A percentile compares a stretch with the other conserved stretches of the same genome.
Evolutionary conservation across 2,797 vertebrate species (phyloP).

Genomic region (Sebastes vulpes): DNA sequence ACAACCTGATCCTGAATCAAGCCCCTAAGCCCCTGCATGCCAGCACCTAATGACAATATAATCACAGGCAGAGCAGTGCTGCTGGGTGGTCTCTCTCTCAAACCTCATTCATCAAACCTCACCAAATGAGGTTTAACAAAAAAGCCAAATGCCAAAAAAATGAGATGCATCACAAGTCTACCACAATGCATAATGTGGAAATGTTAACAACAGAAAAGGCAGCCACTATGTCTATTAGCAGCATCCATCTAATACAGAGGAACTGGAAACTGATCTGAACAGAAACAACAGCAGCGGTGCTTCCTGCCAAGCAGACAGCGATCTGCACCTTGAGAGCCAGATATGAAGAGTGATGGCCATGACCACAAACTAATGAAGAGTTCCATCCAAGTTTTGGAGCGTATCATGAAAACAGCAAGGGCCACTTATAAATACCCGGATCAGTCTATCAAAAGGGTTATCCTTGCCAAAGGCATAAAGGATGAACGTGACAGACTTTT

Average conservation of each 20-base stretch:
- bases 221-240: conserved; percentile 5
- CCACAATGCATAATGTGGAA: background rate
- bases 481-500: conserved; percentile 75
- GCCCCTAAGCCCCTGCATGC: conserved; percentile 31
- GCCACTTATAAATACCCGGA: conserved; percentile 50
- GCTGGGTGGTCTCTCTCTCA: conserved; percentile 67
- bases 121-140: conserved; percentile 17
- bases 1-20: conserved; percentile 42
- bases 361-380: conserved; percentile 57
- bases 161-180: conserved; percentile 7
- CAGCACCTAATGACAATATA: conserved; percentile 59
- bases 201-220: conserved; percentile 10
- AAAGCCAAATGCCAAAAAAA: conserved; percentile 7
- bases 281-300: conserved; percentile 30
- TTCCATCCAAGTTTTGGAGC: conserved; percentile 56
- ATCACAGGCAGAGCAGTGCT: conserved; percentile 45
- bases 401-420: conserved; percentile 58
- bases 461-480: conserved; percentile 50
- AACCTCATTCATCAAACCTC: conserved; percentile 43
- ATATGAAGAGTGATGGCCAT: conserved; percentile 53
- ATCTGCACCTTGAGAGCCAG: conserved; percentile 52
- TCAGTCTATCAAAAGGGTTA: conserved; percentile 55
- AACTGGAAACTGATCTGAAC: conserved; percentile 43
- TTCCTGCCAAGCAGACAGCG: conserved; percentile 28
- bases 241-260: conserved; percentile 19